Conservation (phyloP, 1,140 invertebrate species). For the Drosophila simulans region DNA sequence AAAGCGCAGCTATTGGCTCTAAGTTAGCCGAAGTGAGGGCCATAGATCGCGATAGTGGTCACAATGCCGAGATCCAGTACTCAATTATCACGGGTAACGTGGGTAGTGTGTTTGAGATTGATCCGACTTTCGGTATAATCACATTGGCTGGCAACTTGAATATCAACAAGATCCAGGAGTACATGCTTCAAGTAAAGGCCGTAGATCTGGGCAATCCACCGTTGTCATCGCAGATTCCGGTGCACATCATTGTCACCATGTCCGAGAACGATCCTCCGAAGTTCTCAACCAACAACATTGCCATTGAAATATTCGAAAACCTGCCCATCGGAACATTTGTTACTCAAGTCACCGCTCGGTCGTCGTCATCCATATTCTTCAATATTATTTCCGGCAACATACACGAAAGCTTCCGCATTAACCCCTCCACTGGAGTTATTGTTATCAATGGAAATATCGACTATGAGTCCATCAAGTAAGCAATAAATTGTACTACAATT, state of each 20-base stretch:
- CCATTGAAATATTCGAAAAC: conserved; percentile 94
- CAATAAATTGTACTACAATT: background rate
- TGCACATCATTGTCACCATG: conserved; percentile 94
- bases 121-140: conserved; percentile 91
- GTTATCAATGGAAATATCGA: conserved; percentile 90
- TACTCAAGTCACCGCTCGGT: conserved; percentile 90
- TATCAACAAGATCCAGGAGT: conserved; percentile 89
- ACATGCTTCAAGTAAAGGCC: conserved; percentile 93
- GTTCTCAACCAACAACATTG: conserved; percentile 88
- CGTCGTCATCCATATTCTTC: conserved; percentile 92
- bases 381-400: conserved; percentile 92
- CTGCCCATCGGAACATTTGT: conserved; percentile 91
- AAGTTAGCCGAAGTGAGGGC: conserved; percentile 90
- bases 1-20: conserved; percentile 90
- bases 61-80: conserved; percentile 92
- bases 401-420: conserved; percentile 91
- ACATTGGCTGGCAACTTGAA: conserved; percentile 91
- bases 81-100: conserved; percentile 94
- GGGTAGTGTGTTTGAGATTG: conserved; percentile 92
- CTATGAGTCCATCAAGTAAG: conserved; percentile 88
- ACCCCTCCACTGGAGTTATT: conserved; percentile 93
- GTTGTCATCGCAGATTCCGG: conserved; percentile 90
- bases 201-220: conserved; percentile 91
- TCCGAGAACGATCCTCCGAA: conserved; percentile 94
- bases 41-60: conserved; percentile 92